phyloP scores from a whole-genome alignment of 2,797 vertebrate species.

The Petrocephalus sullivani region DNA sequence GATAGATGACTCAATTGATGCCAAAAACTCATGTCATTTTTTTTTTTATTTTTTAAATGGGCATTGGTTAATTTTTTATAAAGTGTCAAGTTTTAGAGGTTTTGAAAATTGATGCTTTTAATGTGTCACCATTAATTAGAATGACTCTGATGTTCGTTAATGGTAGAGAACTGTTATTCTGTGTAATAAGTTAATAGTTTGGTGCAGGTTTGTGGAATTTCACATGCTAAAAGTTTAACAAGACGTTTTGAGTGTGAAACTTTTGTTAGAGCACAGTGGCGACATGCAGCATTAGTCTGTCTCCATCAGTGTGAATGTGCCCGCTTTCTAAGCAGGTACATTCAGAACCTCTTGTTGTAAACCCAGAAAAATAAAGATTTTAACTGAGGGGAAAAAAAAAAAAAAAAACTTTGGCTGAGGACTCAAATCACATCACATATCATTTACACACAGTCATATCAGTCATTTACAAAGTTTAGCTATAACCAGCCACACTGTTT shows the following conservation, averaged over 20 bases:
- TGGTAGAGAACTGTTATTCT: neutral
- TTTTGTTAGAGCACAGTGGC: neutral
- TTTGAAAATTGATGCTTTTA: conserved; percentile 1
- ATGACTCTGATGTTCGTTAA: neutral
- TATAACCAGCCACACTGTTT: neutral
- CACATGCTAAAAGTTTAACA: neutral
- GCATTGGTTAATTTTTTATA: neutral
- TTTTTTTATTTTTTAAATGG: neutral
- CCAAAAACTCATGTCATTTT: neutral
- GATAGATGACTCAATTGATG: neutral
- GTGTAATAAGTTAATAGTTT: neutral
- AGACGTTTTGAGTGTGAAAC: neutral
- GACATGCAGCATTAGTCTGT: neutral
- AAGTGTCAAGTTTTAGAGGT: neutral
- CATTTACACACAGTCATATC: neutral
- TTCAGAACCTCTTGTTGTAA: conserved; percentile 12
- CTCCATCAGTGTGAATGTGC: conserved; percentile 14
- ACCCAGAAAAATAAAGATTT: conserved; percentile 12
- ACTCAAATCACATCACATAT: neutral
- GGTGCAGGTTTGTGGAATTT: neutral
- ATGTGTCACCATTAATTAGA: neutral
- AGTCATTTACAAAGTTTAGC: no score
- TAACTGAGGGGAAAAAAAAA: neutral
- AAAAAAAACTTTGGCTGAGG: neutral
- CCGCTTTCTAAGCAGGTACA: neutral